These are phyloP conservation scores for Chanos chanos DNA, from an alignment of 2,797 vertebrate genomes.

Conservation along the genomic window DNA sequence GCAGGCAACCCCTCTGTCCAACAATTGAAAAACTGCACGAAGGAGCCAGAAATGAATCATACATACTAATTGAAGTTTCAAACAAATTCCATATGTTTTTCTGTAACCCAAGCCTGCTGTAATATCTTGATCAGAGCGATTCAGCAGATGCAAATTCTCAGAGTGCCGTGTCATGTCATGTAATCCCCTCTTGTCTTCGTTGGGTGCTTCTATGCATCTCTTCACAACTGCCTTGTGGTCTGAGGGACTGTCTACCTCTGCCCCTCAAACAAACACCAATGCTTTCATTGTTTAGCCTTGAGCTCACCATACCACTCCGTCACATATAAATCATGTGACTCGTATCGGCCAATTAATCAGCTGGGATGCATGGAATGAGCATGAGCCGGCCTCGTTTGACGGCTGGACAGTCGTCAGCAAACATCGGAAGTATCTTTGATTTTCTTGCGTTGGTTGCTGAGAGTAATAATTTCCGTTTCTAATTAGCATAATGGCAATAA, in stretches of 20 bases:
- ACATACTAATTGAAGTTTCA: slow-evolving; percentile 48
- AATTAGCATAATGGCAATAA: no score
- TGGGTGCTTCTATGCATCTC: slow-evolving; percentile 32
- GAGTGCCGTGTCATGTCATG: slow-evolving; percentile 46
- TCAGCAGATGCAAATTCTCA: slow-evolving; percentile 36
- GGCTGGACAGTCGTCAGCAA: no score
- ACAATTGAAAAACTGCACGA: slow-evolving; percentile 10
- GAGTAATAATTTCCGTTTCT: no score
- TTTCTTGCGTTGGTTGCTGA: no score
- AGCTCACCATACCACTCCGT: not conserved
- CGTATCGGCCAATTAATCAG: no score
- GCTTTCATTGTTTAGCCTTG: no score
- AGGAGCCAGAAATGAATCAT: slow-evolving; percentile 34
- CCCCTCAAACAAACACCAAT: not conserved
- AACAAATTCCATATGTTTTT: slow-evolving; percentile 46
- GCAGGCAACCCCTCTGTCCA: slow-evolving; percentile 8
- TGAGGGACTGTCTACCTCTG: not conserved
- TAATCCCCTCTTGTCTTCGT: slow-evolving; percentile 43
- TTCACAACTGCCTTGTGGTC: slow-evolving; percentile 33
- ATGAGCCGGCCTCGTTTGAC: no score
- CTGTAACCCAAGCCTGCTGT: slow-evolving; percentile 39
- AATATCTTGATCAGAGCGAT: slow-evolving; percentile 33
- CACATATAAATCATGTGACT: no score
- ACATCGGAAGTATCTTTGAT: no score
- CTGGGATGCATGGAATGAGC: no score